Evolutionary conservation across 1,140 invertebrate genomes (phyloP), one percentile per base, ranked within the genome.

Genomic region (Zaprionus inermis): DNA sequence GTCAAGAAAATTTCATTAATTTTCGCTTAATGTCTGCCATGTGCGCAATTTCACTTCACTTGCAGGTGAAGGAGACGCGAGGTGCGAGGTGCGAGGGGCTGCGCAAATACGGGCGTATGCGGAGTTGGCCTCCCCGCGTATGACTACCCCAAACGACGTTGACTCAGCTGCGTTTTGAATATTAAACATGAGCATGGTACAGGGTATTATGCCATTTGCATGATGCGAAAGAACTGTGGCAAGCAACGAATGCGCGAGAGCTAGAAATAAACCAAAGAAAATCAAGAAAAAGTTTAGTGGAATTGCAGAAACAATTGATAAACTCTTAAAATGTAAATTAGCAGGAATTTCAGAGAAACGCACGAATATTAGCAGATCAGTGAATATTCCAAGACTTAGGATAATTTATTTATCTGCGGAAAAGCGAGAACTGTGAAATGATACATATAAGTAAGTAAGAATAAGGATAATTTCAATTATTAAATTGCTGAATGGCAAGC

Each of bases 21-120:
- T 84, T 85, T 84, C 81, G 77, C 81, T 84, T 84, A 84, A 84
- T 84, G 81, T 77, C 81, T 79, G 81, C 81, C 81, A 84, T 84
- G 81, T 84, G 81, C 81, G 81, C 81, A 72, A 84, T 84, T 84
- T 84, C 77, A 70, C 81, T 84, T 78, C 70, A 69, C 12, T 46
- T 38, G 16, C 30, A 30, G 51, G 49, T 20, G 12, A 6, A 28
- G 2, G 36, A 14, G 34, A 12, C 14, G 11, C 12, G 18, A 16
- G 51, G 44, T 2, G 18, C 18, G 11, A 20, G 44, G 16, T 18
- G 44, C 7, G 44, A 11, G 18, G 44, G 20, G 20, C 10, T 22
- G 10, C 11, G 44, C 18, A 1, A 14, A n/a, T 14, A n/a, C 6
- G n/a, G 38, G 7, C 38, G 44, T 41, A 81, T 78, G 79, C 70